Percentiles rank a stretch among this genome's conserved stretches.
Evolutionary conservation across 2,797 vertebrate species (phyloP).

Genomic region (Spheniscus humboldti): DNA sequence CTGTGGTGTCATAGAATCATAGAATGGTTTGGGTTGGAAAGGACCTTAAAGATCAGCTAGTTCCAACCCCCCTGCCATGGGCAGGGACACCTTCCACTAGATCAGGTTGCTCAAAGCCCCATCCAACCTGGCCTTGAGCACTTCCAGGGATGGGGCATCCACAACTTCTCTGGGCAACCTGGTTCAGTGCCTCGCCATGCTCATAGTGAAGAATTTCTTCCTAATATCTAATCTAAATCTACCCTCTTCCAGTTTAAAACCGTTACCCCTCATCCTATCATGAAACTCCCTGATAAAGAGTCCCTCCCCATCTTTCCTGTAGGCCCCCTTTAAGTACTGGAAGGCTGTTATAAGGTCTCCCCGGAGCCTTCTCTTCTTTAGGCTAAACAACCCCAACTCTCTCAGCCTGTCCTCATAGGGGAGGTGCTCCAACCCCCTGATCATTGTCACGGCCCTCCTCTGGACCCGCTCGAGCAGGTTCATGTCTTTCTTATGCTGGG

Average conservation of each 20-base stretch:
- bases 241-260: too few species aligned
- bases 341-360: background rate
- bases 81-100: background rate
- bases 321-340: background rate
- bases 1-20: too few species aligned
- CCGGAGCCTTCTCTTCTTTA: background rate
- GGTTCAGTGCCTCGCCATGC: too few species aligned
- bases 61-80: background rate
- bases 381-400: background rate
- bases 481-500: background rate
- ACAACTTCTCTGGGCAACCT: background rate
- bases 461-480: too few species aligned
- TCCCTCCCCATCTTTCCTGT: too few species aligned
- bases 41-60: background rate
- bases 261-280: too few species aligned
- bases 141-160: background rate
- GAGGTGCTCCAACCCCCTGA: background rate
- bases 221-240: too few species aligned
- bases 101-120: background rate
- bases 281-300: too few species aligned
- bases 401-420: background rate
- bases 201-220: too few species aligned
- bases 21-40: background rate
- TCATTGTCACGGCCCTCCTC: background rate
- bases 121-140: background rate